Evolutionary conservation across 2,888 invertebrate species (phyloP), one percentile per base, ranked within the genome.

Genomic region (Cerceris ruficornis): DNA sequence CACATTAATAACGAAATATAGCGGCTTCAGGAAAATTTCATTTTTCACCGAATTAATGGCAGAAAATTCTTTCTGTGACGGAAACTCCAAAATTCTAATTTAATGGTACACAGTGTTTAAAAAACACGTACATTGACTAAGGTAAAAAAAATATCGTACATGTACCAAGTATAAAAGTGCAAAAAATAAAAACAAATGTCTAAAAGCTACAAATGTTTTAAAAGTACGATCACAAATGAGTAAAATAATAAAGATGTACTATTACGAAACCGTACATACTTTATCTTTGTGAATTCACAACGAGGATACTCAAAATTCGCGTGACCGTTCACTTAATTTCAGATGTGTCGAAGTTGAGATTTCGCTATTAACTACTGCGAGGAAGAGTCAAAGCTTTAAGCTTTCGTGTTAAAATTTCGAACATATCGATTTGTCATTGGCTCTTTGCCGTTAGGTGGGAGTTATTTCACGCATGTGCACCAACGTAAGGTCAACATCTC

Each of bases 371-470:
- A 78, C 79, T 80, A 49, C 42, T 46, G 41, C 64, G 59, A 71
- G 46, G 43, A 69, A 66, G 57, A 80, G 57, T 67, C 52, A 62
- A 76, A 65, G 70, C 60, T 66, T 52, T 13, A 46, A 58, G 75
- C 69, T 73, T 73, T 64, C 49, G 55, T 68, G 69, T 81, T 55
- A 71, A 76, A 82, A 80, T 83, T 85, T 85, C 65, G 76, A 83
- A 80, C 67, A 55, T 80, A 85, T 85, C 83, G 82, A 85, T 85
- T 75, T 78, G 64, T 61, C 72, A 75, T 77, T 83, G 77, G 77
- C 58, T 70, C 59, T 39, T 49, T n/a, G 54, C 17, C 54, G 42
- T 65, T 52, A 66, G 67, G 81, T 70, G 70, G 80, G 66, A 58
- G 70, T 67, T 5, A 67, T 69, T 68, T 80, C 52, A 68, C 80